Percentiles rank a stretch among this genome's conserved stretches.
Evolutionary conservation across 2,797 vertebrate species (phyloP).

Genomic region (Valencia hispanica): DNA sequence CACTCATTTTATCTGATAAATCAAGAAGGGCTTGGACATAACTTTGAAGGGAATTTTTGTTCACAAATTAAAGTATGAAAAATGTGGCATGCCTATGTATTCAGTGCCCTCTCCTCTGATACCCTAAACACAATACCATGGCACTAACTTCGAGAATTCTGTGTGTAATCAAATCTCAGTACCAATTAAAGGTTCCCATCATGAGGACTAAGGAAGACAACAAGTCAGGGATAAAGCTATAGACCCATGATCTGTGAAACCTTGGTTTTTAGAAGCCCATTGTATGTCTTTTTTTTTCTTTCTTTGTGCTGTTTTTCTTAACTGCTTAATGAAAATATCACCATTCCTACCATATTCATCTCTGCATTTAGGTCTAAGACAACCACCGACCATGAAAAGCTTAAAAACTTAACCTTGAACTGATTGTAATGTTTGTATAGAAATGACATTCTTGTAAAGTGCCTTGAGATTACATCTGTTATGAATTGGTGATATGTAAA

Average conservation of each 20-base stretch:
- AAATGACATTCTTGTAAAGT: too few relatives aligned
- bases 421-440: too few relatives aligned
- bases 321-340: too few relatives aligned
- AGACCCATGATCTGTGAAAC: not conserved
- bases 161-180: not conserved
- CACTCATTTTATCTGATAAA: not conserved
- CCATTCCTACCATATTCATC: not conserved
- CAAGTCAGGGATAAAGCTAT: not conserved
- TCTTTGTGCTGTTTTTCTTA: too few relatives aligned
- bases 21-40: not conserved
- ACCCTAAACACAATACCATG: not conserved
- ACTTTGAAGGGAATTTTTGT: not conserved
- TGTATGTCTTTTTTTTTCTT: too few relatives aligned
- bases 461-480: too few relatives aligned
- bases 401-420: not conserved
- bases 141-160: not conserved
- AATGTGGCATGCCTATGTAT: not conserved
- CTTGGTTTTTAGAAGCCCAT: too few relatives aligned
- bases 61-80: not conserved
- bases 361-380: not conserved
- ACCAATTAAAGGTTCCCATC: not conserved
- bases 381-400: not conserved
- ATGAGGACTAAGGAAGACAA: not conserved
- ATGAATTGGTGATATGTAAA: too few relatives aligned
- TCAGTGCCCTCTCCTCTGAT: not conserved